Evolutionary conservation across 2,113 vertebrate genomes (phyloP).

Genomic region (Cyanistes caeruleus): DNA sequence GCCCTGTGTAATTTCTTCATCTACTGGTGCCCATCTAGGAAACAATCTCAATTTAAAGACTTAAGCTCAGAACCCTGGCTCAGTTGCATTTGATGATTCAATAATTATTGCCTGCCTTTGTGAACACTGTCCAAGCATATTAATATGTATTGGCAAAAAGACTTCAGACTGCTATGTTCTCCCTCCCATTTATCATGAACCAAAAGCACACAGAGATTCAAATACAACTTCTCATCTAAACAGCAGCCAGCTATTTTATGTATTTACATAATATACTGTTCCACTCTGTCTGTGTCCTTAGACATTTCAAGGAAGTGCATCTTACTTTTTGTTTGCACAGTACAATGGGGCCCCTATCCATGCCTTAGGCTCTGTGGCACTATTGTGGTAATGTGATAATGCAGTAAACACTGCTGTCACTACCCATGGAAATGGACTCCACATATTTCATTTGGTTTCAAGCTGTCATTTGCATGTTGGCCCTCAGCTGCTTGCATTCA

Average conservation of each 20-base stretch:
- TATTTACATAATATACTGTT: not conserved
- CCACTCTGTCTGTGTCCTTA: not conserved
- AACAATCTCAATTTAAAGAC: not conserved
- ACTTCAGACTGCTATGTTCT: not conserved
- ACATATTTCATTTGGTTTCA: not conserved
- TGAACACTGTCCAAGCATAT: not conserved
- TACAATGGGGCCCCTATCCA: not conserved
- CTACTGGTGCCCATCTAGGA: not conserved
- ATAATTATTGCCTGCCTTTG: not conserved
- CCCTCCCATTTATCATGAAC: not conserved
- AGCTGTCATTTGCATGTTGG: not conserved
- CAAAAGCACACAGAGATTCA: not conserved
- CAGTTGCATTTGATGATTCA: not conserved
- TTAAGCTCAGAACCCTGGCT: not conserved
- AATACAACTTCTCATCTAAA: not conserved
- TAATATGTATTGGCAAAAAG: not conserved
- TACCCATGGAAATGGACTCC: not conserved
- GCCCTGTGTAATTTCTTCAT: not conserved
- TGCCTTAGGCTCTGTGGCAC: not conserved
- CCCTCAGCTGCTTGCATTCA: not conserved
- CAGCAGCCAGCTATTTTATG: not conserved
- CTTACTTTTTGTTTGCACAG: not conserved
- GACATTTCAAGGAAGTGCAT: not conserved
- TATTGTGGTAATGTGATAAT: not conserved
- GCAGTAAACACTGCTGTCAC: not conserved